Conservation (phyloP, 2,888 invertebrate genomes). For the Hypsopygia costalis region DNA sequence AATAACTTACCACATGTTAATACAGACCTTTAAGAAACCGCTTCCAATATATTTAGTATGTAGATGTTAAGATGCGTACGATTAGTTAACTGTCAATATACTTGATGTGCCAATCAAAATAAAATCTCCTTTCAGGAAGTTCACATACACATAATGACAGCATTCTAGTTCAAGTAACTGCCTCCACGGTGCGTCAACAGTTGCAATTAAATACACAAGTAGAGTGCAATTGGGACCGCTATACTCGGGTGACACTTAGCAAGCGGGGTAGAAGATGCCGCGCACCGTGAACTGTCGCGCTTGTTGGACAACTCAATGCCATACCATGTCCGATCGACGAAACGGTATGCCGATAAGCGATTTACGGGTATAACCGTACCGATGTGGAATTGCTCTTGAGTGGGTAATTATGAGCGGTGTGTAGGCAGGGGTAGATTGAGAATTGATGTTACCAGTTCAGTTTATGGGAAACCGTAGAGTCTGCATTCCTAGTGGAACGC, state of each 20-base stretch:
- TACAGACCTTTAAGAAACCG: no score
- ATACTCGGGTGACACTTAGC: conserved; percentile 61
- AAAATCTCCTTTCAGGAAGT: conserved; percentile 4
- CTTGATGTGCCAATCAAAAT: background rate
- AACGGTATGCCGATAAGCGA: background rate
- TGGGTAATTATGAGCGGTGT: background rate
- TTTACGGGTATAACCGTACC: background rate
- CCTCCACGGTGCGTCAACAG: conserved; percentile 29
- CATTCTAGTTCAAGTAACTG: conserved; percentile 13
- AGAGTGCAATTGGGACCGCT: conserved; percentile 67
- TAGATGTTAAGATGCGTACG: no score
- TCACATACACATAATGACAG: conserved; percentile 12
- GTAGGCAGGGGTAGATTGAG: background rate
- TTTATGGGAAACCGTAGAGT: no score
- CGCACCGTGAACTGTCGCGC: conserved; percentile 44
- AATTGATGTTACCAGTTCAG: background rate
- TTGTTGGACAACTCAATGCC: conserved; percentile 21
- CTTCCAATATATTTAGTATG: no score
- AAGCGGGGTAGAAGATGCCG: conserved; percentile 52
- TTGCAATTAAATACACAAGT: conserved; percentile 69
- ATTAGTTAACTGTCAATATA: no score
- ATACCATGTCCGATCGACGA: background rate
- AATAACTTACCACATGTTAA: no score
- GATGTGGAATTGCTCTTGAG: background rate
- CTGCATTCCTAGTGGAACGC: no score